Evolutionary conservation across 1,140 invertebrate species (phyloP).

Genomic region (Trinorchestia longiramus): DNA sequence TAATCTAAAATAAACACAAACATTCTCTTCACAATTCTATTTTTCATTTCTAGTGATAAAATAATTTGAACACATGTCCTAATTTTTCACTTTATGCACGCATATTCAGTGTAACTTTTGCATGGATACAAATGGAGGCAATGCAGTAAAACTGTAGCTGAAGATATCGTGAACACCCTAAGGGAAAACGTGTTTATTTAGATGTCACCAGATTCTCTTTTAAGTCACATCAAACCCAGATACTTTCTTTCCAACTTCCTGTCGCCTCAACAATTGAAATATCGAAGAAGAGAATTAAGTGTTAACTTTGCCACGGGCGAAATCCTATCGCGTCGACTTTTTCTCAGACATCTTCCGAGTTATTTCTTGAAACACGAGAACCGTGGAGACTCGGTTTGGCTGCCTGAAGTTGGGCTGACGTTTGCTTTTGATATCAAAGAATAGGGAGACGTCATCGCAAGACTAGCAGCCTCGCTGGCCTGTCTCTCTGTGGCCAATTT

Average conservation of each 20-base stretch:
- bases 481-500: background rate
- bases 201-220: background rate
- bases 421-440: slow-evolving; percentile 14
- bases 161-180: too few species aligned
- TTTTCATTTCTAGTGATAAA: too few species aligned
- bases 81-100: too few species aligned
- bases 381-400: background rate
- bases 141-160: too few species aligned
- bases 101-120: too few species aligned
- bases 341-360: background rate
- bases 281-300: background rate
- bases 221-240: background rate
- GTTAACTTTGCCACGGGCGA: background rate
- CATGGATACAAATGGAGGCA: too few species aligned
- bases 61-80: too few species aligned
- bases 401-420: background rate
- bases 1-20: too few species aligned
- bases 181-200: too few species aligned
- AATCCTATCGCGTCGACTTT: slow-evolving; percentile 5
- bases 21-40: too few species aligned
- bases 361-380: slow-evolving; percentile 14
- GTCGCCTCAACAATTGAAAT: background rate
- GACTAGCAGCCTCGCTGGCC: background rate
- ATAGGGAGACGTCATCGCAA: background rate
- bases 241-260: background rate